Evolutionary conservation across 2,113 vertebrate species (phyloP).

Genomic region (Procavia capensis): DNA sequence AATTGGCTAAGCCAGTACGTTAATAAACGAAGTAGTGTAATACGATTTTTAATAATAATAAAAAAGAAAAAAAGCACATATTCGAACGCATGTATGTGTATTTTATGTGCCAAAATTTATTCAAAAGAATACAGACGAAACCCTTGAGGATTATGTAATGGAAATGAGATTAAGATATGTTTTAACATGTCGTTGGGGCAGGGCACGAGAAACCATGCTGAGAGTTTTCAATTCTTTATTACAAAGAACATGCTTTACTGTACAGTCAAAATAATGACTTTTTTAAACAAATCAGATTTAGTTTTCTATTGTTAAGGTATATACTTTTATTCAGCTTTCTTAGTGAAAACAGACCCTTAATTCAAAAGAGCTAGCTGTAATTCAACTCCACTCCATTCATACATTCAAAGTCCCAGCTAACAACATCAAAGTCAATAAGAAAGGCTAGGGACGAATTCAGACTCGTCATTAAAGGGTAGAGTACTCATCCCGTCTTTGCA

Average conservation of each 20-base stretch:
- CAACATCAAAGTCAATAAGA: background rate
- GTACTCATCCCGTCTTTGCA: background rate
- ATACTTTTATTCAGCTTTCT: background rate
- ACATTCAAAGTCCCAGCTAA: background rate
- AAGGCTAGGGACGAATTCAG: background rate
- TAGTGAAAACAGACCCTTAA: background rate
- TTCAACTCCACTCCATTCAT: background rate
- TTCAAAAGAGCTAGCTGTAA: slow-evolving; percentile 5
- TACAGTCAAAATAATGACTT: background rate
- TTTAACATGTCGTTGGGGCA: background rate
- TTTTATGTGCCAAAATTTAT: background rate
- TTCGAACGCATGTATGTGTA: background rate
- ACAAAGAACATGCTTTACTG: background rate
- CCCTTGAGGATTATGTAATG: background rate
- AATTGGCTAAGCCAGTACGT: background rate
- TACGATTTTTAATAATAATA: background rate
- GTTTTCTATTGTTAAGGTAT: background rate
- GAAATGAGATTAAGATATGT: background rate
- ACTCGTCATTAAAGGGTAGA: background rate
- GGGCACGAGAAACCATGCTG: background rate
- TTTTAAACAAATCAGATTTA: background rate
- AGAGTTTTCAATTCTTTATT: background rate
- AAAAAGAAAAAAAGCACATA: background rate
- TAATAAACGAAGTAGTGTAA: background rate
- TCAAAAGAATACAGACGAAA: background rate